Evolutionary conservation across 1,140 invertebrate species (phyloP), one percentile per base, ranked within the genome.

Genomic region (Zaprionus gabonicus): DNA sequence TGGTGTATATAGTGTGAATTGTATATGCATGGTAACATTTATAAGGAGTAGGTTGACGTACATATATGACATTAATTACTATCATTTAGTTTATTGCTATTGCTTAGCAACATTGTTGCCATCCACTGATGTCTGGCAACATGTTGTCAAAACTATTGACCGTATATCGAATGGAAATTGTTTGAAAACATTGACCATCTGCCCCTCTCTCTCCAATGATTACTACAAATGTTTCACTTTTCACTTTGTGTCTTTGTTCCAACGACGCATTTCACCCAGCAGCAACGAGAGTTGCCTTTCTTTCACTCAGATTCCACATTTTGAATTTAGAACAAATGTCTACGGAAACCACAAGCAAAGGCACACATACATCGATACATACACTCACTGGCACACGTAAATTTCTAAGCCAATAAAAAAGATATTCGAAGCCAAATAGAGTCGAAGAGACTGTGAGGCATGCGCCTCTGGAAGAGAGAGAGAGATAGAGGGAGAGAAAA

Each of bases 301-400:
- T 88, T 88, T 87, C 84, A 88, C 81, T 82, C 71, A 73, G 15
- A 25, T 69, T 72, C 80, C 80, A 87, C 82, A 87, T 87, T 88
- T 84, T 87, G 68, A 76, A 87, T 87, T 88, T 87, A 87, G 84
- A 87, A 87, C 84, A 87, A 82, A 87, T 87, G 85, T 87, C 81
- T 81, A 76, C 69, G 25, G 73, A 72, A 75, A 83, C 62, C 81
- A 64, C 70, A 62, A 69, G 62, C 66, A 69, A 38, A 44, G 17
- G 34, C 27, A 51, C 27, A 53, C 55, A 59, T 28, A 67, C 55
- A 70, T 70, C 76, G 46, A 69, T 15, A 41, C 25, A 49, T n/a
- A 64, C 49, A 59, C 38, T 25, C 41, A 57, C 9, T 23, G 7
- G 6, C 15, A 51, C 41, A 64, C 56, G 65, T 73, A 86, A 87